Base-by-base conservation (phyloP, 2,797 vertebrate genomes). In the Clamator glandarius region DNA sequence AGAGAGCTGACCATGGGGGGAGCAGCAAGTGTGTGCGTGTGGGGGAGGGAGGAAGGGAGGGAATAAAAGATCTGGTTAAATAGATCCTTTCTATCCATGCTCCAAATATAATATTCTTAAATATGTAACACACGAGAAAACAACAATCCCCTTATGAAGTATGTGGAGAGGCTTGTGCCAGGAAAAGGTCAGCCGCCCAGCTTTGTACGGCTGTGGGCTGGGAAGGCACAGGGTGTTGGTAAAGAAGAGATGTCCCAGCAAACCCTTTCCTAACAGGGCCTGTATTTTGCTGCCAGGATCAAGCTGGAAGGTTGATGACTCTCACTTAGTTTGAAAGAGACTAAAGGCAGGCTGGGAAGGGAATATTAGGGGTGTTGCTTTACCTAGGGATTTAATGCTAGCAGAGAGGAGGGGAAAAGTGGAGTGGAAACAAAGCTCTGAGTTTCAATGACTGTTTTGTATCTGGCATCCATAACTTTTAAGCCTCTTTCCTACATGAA, bases 21-120 rank as follows among this genome's bases (percentile, higher is more conserved):
- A 93, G 72, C 44, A 3, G 19, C 12, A 42, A 57, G 16, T 9
- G 50, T 54, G 24, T 57, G 41, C 0, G 0, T 82, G 90, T 76
- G 90, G 46, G 70, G 82, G 78, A 82, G 80, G 74, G 42, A 67
- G 70, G 82, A 78, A 82, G 80, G 74, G 42, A 67, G 57, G 23
- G 78, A 93, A 61, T 52, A 70, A 82, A 89, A 93, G 84, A 87
- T 85, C 84, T 88, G 54, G 67, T 90, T 96, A 92, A 96, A 95
- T 36, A 70, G 77, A 94, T 91, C 46, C 77, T 85, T 88, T 89
- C 58, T 93, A 93, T 74, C 77, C 1, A 0, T 90, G 80, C 80
- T 95, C 63, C 84, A 94, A 73, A 94, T 70, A 76, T 69, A 89
- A 94, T 82, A 61, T 93, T 94, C 93, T 96, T 93, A 91, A 90